A percentile compares a stretch with the other conserved stretches of the same genome.
Conservation (phyloP, 2,113 vertebrate genomes). For the Chionomys nivalis region DNA sequence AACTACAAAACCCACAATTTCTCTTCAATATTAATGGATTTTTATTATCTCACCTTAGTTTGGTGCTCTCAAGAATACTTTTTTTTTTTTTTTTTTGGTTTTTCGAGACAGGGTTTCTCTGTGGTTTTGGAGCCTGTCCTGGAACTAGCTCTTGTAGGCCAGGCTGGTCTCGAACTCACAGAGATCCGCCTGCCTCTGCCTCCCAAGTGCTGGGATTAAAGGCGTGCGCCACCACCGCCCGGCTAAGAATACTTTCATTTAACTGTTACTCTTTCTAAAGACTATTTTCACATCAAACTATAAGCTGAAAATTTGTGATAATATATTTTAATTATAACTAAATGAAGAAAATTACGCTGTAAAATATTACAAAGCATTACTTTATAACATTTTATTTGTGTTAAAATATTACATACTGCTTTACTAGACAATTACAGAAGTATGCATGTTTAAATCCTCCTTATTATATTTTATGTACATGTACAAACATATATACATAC, state of each 20-base stretch:
- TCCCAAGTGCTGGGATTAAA: too few relatives aligned
- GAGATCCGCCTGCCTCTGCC: too few relatives aligned
- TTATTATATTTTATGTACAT: not conserved
- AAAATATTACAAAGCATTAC: slow-evolving; percentile 10
- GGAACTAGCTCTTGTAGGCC: too few relatives aligned
- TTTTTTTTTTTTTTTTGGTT: too few relatives aligned
- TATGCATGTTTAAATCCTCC: not conserved
- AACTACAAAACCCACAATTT: slow-evolving; percentile 39
- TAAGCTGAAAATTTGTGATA: not conserved
- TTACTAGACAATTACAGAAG: not conserved
- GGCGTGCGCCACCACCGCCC: too few relatives aligned
- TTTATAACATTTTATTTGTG: slow-evolving; percentile 29
- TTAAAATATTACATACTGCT: not conserved
- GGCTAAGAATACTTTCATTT: not conserved
- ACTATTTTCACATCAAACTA: slow-evolving; percentile 27
- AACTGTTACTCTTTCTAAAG: not conserved
- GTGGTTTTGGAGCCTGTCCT: too few relatives aligned
- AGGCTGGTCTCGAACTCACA: too few relatives aligned
- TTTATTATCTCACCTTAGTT: not conserved
- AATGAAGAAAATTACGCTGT: not conserved
- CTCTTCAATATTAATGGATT: not conserved
- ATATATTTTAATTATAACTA: slow-evolving; percentile 14
- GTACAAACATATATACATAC: not conserved
- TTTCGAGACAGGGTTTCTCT: too few relatives aligned
- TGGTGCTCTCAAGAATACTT: not conserved